Evolutionary conservation across 2,888 invertebrate species (phyloP).

Genomic region (Lasioglossum zephyrum): DNA sequence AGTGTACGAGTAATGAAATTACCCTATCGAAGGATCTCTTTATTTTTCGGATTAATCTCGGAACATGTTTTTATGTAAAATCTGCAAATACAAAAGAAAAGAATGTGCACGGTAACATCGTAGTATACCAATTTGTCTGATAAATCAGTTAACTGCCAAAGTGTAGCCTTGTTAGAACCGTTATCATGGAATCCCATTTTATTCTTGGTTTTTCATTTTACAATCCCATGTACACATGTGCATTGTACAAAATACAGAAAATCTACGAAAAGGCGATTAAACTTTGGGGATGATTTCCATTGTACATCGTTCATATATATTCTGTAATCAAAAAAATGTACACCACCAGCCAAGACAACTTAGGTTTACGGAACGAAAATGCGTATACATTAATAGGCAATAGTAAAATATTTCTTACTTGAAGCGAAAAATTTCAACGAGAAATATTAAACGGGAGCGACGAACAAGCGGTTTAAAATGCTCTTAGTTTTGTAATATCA

Average conservation of each 20-base stretch:
- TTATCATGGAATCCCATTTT: slow-evolving; percentile 61
- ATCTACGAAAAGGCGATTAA: slow-evolving; percentile 13
- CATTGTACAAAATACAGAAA: slow-evolving; percentile 26
- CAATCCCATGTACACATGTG: slow-evolving; percentile 40
- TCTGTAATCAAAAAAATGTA: slow-evolving; percentile 38
- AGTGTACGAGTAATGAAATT: slow-evolving; percentile 34
- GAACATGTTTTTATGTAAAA: slow-evolving; percentile 35
- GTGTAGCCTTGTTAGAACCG: slow-evolving; percentile 30
- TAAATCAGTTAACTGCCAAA: slow-evolving; percentile 61
- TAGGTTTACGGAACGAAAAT: slow-evolving; percentile 79
- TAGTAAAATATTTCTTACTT: slow-evolving; percentile 72
- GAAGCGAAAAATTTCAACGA: slow-evolving; percentile 56
- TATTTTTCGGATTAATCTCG: slow-evolving; percentile 6
- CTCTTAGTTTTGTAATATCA: slow-evolving; percentile 63
- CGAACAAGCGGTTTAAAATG: slow-evolving; percentile 63
- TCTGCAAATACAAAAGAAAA: slow-evolving; percentile 26
- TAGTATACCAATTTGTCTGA: slow-evolving; percentile 37
- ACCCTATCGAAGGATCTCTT: slow-evolving; percentile 14
- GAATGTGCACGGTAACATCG: slow-evolving; percentile 37
- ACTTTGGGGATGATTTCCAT: slow-evolving; percentile 49
- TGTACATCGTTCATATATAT: slow-evolving; percentile 60
- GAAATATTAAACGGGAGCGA: slow-evolving; percentile 56
- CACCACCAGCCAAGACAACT: slow-evolving; percentile 80
- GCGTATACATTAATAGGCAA: slow-evolving; percentile 75
- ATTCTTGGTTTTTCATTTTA: slow-evolving; percentile 48